phyloP scores from a whole-genome alignment of 1,140 invertebrate genomes.

The Aphaenogaster ashmeadi region DNA sequence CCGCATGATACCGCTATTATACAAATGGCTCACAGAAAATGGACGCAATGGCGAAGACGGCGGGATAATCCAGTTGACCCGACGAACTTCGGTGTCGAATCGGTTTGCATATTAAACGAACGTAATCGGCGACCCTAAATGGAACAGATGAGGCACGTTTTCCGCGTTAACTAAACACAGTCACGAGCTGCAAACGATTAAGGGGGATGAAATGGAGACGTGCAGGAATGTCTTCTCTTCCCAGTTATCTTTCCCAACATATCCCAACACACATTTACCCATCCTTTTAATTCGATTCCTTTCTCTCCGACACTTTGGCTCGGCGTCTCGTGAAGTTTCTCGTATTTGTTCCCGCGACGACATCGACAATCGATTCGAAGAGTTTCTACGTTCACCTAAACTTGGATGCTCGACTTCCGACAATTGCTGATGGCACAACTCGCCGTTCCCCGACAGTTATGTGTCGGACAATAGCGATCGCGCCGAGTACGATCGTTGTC shows the following conservation, averaged over 20 bases:
- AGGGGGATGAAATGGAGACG: neutral
- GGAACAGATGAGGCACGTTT: constrained; percentile 70
- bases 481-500: constrained; percentile 53
- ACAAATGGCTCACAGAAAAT: constrained; percentile 6
- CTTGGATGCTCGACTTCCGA: constrained; percentile 28
- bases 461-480: constrained; percentile 65
- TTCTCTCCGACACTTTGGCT: constrained; percentile 44
- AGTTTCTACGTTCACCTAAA: constrained; percentile 46
- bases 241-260: neutral
- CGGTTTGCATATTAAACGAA: constrained; percentile 76
- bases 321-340: constrained; percentile 34
- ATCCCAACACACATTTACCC: neutral
- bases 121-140: constrained; percentile 53
- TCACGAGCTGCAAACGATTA: constrained; percentile 32
- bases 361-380: constrained; percentile 25
- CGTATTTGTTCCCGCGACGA: constrained; percentile 64
- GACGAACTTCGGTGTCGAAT: constrained; percentile 58
- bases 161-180: constrained; percentile 68
- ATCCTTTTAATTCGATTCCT: constrained; percentile 71
- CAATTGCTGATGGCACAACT: constrained; percentile 45
- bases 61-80: constrained; percentile 68
- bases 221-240: neutral
- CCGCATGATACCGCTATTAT: neutral
- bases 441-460: constrained; percentile 9
- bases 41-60: neutral